Conservation (phyloP, 2,113 vertebrate species). For the Semnornis frantzii region DNA sequence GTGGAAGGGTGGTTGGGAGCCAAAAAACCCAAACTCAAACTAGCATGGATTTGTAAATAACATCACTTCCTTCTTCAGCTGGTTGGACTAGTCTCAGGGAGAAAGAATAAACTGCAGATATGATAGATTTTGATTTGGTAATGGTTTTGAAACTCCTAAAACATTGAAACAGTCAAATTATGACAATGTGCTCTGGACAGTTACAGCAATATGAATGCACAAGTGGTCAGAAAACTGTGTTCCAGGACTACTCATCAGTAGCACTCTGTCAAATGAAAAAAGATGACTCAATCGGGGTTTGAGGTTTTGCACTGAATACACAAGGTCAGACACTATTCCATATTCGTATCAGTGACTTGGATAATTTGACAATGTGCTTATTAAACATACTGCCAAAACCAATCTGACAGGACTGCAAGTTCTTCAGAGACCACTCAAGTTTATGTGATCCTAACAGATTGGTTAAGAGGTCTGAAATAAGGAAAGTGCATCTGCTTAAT, state of each 20-base stretch:
- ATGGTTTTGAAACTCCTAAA: background rate
- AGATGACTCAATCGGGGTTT: background rate
- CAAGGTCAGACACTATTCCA: background rate
- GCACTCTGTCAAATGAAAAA: background rate
- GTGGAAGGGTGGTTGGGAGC: too few relatives aligned
- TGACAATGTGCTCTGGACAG: background rate
- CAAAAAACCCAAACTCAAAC: background rate
- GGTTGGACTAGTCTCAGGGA: background rate
- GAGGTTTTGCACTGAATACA: background rate
- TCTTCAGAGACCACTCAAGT: background rate
- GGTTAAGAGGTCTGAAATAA: background rate
- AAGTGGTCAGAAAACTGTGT: background rate
- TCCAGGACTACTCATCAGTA: background rate
- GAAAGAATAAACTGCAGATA: background rate
- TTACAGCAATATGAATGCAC: background rate
- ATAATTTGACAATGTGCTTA: rapidly evolving
- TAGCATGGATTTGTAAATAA: background rate
- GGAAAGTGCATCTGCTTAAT: background rate
- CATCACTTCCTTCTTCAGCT: background rate
- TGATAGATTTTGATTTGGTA: background rate
- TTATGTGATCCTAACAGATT: background rate
- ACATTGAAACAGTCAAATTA: background rate
- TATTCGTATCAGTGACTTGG: background rate
- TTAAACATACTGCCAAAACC: background rate
- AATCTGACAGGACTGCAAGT: background rate